Base-by-base conservation (phyloP, 2,113 vertebrate genomes). In the Atherinomorus stipes region DNA sequence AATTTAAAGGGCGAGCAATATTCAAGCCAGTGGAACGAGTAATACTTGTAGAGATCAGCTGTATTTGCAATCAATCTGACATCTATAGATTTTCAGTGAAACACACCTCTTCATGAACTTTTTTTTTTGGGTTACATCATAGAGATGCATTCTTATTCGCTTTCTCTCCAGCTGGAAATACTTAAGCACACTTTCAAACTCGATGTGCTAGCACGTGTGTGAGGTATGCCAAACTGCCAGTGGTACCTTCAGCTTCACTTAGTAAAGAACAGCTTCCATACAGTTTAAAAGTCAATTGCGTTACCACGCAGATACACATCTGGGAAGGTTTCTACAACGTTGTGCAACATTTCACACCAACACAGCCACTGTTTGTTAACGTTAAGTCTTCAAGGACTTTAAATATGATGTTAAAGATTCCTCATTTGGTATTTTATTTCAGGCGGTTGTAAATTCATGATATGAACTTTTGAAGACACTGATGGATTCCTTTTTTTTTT, bases 401-500 rank as follows among this genome's bases (percentile, higher is more conserved):
- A 51, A 80, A 80, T 53, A 60, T 58, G 68, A 89, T 73, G 66
- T 85, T 86, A 63, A 65, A 73, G 62, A 72, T 42, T 58, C 38
- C 34, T 81, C 66, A 72, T 75, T 74, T 65, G 73, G 75, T 84
- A 71, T 88, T 44, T 86, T 65, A 72, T 85, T 84, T 88, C 44
- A 68, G 67, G 81, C 42, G 81, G 54, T 77, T 86, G 78, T 86
- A 82, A 74, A 88, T 79, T 82, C 54, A 74, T 65, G 61, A 78
- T 80, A 80, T 78, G 71, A 84, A 78, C 83, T 69, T 80, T 87
- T 86, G 62, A 91, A 89, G 91, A 91, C 91, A 91, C 89, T 92
- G 91, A 89, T 90, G 79, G 74, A 2, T 88, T 84, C 69, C 23
- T 50, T 74, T 83, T 61, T 51, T 53, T 31, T 18, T 25, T 71